Base-by-base conservation (phyloP, 2,113 vertebrate species). In the Oncorhynchus keta region DNA sequence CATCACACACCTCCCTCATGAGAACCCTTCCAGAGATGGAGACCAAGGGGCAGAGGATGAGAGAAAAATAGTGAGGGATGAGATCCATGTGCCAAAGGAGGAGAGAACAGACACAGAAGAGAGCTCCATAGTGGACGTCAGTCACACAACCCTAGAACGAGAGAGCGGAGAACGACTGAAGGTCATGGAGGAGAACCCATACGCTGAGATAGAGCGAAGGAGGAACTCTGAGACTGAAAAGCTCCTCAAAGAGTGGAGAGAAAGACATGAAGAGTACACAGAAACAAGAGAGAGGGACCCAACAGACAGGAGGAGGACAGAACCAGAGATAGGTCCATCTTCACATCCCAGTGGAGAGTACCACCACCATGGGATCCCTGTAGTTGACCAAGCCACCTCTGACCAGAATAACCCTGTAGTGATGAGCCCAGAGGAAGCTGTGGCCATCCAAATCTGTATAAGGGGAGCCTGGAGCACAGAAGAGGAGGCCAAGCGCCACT, bases 171-270 rank as follows among this genome's bases (percentile, higher is more conserved):
- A 75, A 8, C 57, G 1, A 68, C 57, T 26, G n/a, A 77, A 8
- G 73, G 24, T 7, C 22, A 70, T 83, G 79, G 28, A 1, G 8
- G 86, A 81, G 28, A 35, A 76, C 45, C 77, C 66, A 0, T 76
- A 70, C 16, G 64, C 48, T 0, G 80, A 80, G 68, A 83, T 82
- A 3, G 70, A 74, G 6, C n/a, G 30, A 0, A 85, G 81, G 68
- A 87, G 82, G 77, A 89, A 92, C 78, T 83, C 83, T 0, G 45
- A 72, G 74, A 92, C 90, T n/a, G 90, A 91, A 49, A 86, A 22
- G 61, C 90, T 92, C 51, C 90, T 92, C 5, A 14, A 7, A 7
- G 24, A 84, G 57, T 92, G 91, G 91, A 87, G 89, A 64, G 81
- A 89, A 24, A 85, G 77, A 64, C 82, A 70, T 48, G 76, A 72